These are phyloP conservation scores for Gobio gobio DNA, from an alignment of 2,113 vertebrate genomes.

Conservation along the genomic window DNA sequence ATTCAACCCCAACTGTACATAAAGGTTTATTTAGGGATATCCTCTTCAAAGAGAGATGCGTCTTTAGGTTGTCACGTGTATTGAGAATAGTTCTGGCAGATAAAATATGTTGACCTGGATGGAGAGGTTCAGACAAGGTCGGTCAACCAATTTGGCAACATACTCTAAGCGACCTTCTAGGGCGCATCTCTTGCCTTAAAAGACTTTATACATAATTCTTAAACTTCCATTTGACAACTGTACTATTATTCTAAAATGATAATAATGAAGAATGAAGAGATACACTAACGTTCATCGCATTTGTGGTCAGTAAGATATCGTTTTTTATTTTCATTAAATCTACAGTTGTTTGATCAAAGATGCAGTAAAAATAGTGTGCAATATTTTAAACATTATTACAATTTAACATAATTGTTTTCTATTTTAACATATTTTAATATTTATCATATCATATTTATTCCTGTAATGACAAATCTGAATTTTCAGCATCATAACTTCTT, in stretches of 20 bases:
- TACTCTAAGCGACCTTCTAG: neutral
- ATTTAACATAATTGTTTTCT: neutral
- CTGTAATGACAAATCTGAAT: neutral
- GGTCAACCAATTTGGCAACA: neutral
- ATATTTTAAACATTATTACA: no score
- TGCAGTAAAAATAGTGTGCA: no score
- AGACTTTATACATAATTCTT: neutral
- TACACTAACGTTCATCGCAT: neutral
- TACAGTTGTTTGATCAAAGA: no score
- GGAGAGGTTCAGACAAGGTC: neutral
- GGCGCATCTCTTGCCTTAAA: neutral
- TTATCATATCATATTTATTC: neutral
- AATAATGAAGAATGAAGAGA: neutral
- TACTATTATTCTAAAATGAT: neutral
- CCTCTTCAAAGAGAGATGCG: neutral
- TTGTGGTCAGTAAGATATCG: no score
- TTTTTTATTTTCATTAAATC: no score
- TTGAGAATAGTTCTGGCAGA: constrained; percentile 9
- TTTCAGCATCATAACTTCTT: no score
- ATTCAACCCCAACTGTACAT: neutral
- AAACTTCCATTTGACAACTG: no score
- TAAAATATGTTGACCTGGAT: neutral
- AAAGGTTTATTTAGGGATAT: neutral
- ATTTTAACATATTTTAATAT: neutral
- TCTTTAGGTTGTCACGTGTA: neutral